Evolutionary conservation across 2,888 invertebrate species (phyloP), one percentile per base, ranked within the genome.

Genomic region (Erebia epiphron): DNA sequence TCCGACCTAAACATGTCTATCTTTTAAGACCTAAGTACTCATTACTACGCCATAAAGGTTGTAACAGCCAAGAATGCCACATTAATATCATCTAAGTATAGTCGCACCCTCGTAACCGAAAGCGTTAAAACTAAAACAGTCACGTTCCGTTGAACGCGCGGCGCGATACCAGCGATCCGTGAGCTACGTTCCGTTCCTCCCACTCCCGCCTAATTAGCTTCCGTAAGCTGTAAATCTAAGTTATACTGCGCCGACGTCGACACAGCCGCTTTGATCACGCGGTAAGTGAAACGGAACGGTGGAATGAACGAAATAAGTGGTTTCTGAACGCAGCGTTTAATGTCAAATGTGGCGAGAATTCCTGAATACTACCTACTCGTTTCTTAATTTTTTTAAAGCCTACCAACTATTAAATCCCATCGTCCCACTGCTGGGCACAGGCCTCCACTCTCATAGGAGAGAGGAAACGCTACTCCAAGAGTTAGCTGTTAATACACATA

Each of bases 221-320:
- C 91, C 91, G 89, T 87, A 87, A 88, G 88, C 83, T 85, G 88
- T 92, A 91, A 92, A 92, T 92, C 89, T 89, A 82, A 83, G 79
- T 80, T 82, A 85, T 83, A 86, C 80, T 83, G 77, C 79, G 80
- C 85, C 84, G 84, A 81, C 87, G 87, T 88, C 89, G 86, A 83
- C 89, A 87, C 82, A 78, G 80, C 78, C 83, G 84, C 91, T 92
- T 92, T 92, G 92, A 92, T 91, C 92, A 85, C 82, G 80, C 73
- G 71, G 73, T 78, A 83, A 85, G 83, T 86, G 88, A 84, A 90
- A 88, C 91, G 91, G 86, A 77, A 76, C 78, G 75, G 72, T 72
- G 68, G 71, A 75, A 61, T 67, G 60, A 60, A 61, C 58, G 67
- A 52, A 72, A 78, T 83, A 86, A 87, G 85, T 83, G 86, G 82